Evolutionary conservation across 2,797 vertebrate species (phyloP), one percentile per base, ranked within the genome.

Genomic region (Mormyrops attenuatus): DNA sequence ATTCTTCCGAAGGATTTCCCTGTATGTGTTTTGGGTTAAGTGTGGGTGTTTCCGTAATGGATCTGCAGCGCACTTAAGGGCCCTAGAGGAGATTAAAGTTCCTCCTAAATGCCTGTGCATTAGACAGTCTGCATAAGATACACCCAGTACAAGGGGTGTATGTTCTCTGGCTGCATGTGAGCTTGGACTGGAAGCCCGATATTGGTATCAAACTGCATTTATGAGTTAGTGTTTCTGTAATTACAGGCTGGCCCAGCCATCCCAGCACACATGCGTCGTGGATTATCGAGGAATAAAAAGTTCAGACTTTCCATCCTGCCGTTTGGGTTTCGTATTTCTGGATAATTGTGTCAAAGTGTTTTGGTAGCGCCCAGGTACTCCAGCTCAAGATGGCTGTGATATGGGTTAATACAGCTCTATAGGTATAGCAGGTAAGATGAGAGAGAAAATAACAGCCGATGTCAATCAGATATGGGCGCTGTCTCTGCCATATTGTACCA

Each of bases 21-120:
- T 55, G 85, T 38, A 53, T 86, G 85, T 86, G 50, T 57, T 73
- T 22, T 89, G 30, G 34, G 88, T 82, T 55, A 41, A 55, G 49
- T 84, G 73, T 89, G 92, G 92, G 90, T 91, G 93, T 77, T 89
- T 86, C 90, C 92, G 26, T 63, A 92, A 92, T 86, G 92, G 91
- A 90, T 88, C 90, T 90, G 92, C 91, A 66, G 80, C 11, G 88
- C 91, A 90, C 89, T 90, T 91, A 92, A 94, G 91, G 91, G 93
- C 91, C 93, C 92, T 94, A 93, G 91, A 93, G 92, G 90, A 91
- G 92, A 92, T 94, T 92, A 94, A 94, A 94, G 93, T 93, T 89
- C 63, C 91, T 89, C 53, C 91, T 90, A 92, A 92, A 93, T 91
- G 90, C 89, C 92, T 89, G 90, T 90, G 90, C 91, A 92, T 93